These are phyloP conservation scores for Phrynosoma blainvillii DNA, from an alignment of 2,113 vertebrate species.

Conservation along the genomic window DNA sequence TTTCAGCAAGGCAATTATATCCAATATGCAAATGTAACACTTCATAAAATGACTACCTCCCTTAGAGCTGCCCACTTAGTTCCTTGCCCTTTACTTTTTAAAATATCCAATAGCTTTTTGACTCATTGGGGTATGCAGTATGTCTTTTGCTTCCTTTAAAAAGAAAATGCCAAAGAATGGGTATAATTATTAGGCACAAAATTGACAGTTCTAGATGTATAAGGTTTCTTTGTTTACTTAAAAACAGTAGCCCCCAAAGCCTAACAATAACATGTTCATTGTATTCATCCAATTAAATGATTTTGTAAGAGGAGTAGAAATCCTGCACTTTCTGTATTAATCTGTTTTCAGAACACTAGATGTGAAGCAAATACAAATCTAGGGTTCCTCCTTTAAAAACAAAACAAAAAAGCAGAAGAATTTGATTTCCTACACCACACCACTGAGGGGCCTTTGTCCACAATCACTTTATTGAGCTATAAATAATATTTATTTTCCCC, in stretches of 20 bases:
- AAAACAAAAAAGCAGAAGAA: background rate
- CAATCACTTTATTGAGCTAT: background rate
- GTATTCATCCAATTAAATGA: conserved; percentile 68
- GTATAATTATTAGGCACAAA: conserved; percentile 60
- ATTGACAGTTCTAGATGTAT: conserved; percentile 58
- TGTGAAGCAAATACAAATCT: conserved; percentile 53
- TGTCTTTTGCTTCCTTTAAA: conserved; percentile 63
- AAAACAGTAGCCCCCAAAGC: conserved; percentile 50
- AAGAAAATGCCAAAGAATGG: conserved; percentile 52
- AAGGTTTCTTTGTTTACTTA: conserved; percentile 14
- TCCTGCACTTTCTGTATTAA: conserved; percentile 43
- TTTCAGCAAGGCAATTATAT: conserved; percentile 69
- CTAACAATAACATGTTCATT: conserved; percentile 53
- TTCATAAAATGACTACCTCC: conserved; percentile 51
- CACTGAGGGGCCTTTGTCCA: background rate
- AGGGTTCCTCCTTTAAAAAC: conserved; percentile 48
- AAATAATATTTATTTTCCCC: background rate
- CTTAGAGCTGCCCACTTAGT: conserved; percentile 52
- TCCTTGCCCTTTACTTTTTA: background rate
- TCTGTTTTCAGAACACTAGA: background rate
- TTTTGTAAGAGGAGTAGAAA: conserved; percentile 50
- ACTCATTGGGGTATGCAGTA: conserved; percentile 41
- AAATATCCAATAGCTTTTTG: conserved; percentile 37
- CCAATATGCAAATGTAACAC: conserved; percentile 62
- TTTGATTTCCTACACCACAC: background rate